phyloP scores from a whole-genome alignment of 2,888 invertebrate genomes.

The Junonia oenone region DNA sequence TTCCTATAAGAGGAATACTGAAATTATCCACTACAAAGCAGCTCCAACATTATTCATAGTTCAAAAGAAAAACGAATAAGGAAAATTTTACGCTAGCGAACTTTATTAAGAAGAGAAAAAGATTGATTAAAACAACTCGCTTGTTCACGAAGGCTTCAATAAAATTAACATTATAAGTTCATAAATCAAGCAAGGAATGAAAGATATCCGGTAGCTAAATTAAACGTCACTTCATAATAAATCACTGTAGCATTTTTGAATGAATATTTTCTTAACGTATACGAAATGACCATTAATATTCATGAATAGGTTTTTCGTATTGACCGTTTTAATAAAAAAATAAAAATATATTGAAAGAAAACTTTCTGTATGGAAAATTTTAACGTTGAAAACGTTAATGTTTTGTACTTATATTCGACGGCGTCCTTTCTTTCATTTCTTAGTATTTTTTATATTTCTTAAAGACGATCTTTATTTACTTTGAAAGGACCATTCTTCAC shows the following conservation, averaged over 20 bases:
- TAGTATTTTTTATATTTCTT: background rate
- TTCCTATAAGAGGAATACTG: background rate
- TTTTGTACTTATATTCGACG: background rate
- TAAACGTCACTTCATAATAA: conserved; percentile 29
- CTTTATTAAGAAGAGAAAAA: conserved; percentile 15
- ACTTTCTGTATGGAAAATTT: background rate
- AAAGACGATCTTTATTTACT: background rate
- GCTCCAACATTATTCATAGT: conserved; percentile 7
- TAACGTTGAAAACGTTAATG: background rate
- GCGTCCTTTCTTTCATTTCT: background rate
- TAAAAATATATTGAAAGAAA: background rate
- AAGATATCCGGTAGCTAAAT: conserved; percentile 31
- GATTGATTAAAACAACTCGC: conserved; percentile 23
- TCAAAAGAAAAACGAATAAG: conserved; percentile 8
- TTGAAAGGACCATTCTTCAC: background rate
- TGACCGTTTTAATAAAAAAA: background rate
- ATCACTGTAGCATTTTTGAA: conserved; percentile 23
- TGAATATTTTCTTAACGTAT: conserved; percentile 1
- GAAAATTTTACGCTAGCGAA: background rate
- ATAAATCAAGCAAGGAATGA: conserved; percentile 31
- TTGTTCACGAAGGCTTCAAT: conserved; percentile 12
- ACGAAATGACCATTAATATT: background rate
- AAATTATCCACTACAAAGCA: background rate
- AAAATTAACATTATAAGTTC: conserved; percentile 29
- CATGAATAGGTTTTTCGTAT: background rate